Evolutionary conservation across 1,140 invertebrate species (phyloP).

Genomic region (Drosophila sechellia): DNA sequence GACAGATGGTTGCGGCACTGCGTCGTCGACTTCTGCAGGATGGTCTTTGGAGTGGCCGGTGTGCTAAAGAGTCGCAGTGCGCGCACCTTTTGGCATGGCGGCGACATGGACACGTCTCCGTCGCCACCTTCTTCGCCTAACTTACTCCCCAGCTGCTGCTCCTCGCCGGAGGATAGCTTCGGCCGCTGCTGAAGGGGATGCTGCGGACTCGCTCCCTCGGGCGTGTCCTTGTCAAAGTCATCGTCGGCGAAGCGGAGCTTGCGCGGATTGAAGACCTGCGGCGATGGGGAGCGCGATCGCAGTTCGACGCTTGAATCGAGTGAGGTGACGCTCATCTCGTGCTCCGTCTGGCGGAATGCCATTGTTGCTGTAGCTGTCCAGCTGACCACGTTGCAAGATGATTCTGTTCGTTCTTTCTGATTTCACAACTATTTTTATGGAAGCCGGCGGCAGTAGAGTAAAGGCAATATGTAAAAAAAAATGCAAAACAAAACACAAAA

Average conservation of each 20-base stretch:
- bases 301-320: constrained; percentile 76
- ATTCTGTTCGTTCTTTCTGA: neutral
- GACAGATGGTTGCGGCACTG: constrained; percentile 84
- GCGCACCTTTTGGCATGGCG: constrained; percentile 92
- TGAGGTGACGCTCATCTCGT: constrained; percentile 67
- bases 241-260: constrained; percentile 76
- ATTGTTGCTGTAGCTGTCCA: constrained; percentile 30
- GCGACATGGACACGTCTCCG: constrained; percentile 85
- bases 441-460: neutral
- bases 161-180: constrained; percentile 2
- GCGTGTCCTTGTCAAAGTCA: constrained; percentile 73
- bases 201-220: constrained; percentile 55
- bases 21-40: constrained; percentile 90
- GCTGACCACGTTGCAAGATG: constrained; percentile 7
- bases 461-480: constrained; percentile 42
- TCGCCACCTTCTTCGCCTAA: neutral
- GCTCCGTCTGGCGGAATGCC: constrained; percentile 72
- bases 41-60: constrained; percentile 93
- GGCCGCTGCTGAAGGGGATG: constrained; percentile 14
- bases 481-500: constrained; percentile 70
- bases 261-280: constrained; percentile 69
- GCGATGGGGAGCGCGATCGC: constrained; percentile 70
- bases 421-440: constrained; percentile 4
- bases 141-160: constrained; percentile 9
- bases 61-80: constrained; percentile 93